Evolutionary conservation across 2,113 vertebrate genomes (phyloP), one percentile per base, ranked within the genome.

Genomic region (Lepus timidus): DNA sequence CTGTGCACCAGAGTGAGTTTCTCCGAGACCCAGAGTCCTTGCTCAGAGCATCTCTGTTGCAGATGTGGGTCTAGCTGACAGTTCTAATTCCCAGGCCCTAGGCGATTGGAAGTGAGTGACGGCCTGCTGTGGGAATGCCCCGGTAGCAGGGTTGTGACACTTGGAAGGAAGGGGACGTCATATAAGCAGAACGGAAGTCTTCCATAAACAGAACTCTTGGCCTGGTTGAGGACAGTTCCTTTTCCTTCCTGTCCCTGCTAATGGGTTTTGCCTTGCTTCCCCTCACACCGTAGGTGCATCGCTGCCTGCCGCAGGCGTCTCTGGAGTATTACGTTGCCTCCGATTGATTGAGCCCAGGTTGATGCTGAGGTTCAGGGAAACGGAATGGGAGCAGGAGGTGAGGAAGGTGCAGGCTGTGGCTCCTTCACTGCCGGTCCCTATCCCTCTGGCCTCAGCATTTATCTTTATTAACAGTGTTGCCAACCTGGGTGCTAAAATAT

Each of bases 11-110:
- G 84, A 90, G 7, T 85, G 89, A 81, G 20, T 82, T 83, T 90
- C 25, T 85, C 36, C 39, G 70, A 71, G 52, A 84, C 65, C 73
- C 62, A 10, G 5, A 90, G 49, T 55, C 73, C 61, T 91, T 70
- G 29, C 88, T 93, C n/a, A 91, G 61, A 93, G 19, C n/a, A 1
- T 78, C 55, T 95, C 88, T 89, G 91, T 92, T 85, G 89, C n/a
- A 64, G 23, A 11, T 52, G n/a, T 70, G 85, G 3, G 89, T 91
- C 64, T 88, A 39, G 62, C 55, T 80, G 49, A 22, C 31, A 11
- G 68, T 20, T 70, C 36, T 78, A 36, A 67, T 93, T 97, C 85
- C 62, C 76, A 36, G 85, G 31, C 36, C 17, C 9, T 29, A 64
- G 64, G 25, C 83, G 84, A 64, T 71, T 36, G 91, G 51, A 91